These are phyloP conservation scores for Marmota monax DNA, from an alignment of 2,113 vertebrate species.

Conservation along the genomic window DNA sequence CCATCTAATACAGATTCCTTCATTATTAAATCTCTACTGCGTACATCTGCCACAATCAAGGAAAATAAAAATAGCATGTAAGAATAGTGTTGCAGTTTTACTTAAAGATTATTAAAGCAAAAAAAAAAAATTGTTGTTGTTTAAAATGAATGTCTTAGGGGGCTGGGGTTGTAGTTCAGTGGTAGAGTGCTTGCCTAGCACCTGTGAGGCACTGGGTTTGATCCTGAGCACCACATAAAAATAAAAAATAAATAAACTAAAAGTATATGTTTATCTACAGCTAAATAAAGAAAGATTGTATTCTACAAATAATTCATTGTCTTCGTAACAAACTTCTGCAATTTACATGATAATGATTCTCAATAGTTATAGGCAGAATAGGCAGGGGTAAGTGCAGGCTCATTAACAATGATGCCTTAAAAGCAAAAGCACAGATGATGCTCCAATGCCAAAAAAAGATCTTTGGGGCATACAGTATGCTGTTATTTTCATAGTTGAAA, in stretches of 20 bases:
- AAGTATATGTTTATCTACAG: too few relatives aligned
- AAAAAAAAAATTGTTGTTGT: background rate
- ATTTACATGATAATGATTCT: background rate
- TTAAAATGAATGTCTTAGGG: background rate
- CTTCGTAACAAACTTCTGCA: background rate
- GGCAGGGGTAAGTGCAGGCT: background rate
- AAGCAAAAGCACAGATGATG: background rate
- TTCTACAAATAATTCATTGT: constrained; percentile 10
- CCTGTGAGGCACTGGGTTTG: too few relatives aligned
- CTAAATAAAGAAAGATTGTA: background rate
- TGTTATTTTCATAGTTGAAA: background rate
- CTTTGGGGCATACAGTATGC: background rate
- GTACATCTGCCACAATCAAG: background rate
- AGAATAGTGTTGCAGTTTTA: background rate
- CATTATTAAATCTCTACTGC: background rate
- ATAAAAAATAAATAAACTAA: background rate
- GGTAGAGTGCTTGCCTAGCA: too few relatives aligned
- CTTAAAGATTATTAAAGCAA: background rate
- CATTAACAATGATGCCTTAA: background rate
- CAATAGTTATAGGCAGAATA: background rate
- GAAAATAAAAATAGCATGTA: background rate
- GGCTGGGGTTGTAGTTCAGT: too few relatives aligned
- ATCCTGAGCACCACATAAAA: too few relatives aligned
- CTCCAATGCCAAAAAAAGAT: background rate
- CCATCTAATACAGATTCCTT: background rate